Evolutionary conservation across 2,888 invertebrate genomes (phyloP).

Genomic region (Tigriopus californicus): DNA sequence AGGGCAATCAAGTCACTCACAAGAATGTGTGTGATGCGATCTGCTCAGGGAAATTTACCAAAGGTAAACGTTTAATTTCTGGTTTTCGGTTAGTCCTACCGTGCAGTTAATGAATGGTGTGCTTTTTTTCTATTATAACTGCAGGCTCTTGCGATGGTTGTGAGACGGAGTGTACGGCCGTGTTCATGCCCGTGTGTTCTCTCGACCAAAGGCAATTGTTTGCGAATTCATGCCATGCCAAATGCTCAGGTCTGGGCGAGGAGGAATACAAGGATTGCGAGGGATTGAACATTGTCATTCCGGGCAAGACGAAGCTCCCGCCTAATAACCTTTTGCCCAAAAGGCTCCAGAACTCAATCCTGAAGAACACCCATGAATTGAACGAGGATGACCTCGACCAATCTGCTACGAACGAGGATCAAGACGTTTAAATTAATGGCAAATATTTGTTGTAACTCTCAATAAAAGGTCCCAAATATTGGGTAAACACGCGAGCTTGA

Average conservation of each 20-base stretch:
- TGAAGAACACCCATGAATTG: too few relatives aligned
- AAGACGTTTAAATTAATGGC: too few relatives aligned
- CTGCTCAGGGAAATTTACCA: not conserved
- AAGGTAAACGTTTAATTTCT: too few relatives aligned
- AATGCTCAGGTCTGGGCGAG: not conserved
- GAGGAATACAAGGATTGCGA: not conserved
- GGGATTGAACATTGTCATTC: not conserved
- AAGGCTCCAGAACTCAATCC: too few relatives aligned
- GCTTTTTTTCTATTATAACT: not conserved
- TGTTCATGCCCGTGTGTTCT: constrained; percentile 5
- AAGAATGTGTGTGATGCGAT: not conserved
- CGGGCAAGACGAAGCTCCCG: not conserved
- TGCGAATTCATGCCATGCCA: constrained; percentile 1
- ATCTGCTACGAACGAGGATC: too few relatives aligned
- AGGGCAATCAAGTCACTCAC: not conserved
- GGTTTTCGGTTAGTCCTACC: too few relatives aligned
- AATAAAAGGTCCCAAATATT: too few relatives aligned
- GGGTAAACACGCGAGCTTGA: too few relatives aligned
- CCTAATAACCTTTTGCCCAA: not conserved
- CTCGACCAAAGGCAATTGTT: not conserved
- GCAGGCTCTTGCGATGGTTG: constrained; percentile 1
- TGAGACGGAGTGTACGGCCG: not conserved
- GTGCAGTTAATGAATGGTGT: not conserved
- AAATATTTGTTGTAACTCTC: too few relatives aligned
- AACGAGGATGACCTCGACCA: too few relatives aligned